phyloP scores from a whole-genome alignment of 2,797 vertebrate species.

The Chelon auratus region DNA sequence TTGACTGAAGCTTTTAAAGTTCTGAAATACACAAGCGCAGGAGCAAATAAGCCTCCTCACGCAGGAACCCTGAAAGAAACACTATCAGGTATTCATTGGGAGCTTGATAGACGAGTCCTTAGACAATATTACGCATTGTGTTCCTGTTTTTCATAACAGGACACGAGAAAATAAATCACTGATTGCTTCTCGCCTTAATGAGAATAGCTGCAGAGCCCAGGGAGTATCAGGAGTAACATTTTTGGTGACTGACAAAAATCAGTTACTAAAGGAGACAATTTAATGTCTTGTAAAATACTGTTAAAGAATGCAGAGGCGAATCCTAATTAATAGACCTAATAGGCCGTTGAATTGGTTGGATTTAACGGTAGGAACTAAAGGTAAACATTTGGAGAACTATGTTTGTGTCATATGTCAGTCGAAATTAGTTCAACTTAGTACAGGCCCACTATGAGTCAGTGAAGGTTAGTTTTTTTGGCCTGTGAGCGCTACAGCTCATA shows the following conservation, averaged over 20 bases:
- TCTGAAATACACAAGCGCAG: constrained; percentile 35
- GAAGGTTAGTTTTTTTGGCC: too few relatives aligned
- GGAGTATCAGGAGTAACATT: constrained; percentile 16
- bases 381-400: too few relatives aligned
- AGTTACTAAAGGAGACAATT: constrained; percentile 1
- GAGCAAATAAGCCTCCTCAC: constrained; percentile 10
- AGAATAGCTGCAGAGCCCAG: constrained; percentile 18
- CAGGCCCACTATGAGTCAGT: too few relatives aligned
- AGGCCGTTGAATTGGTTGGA: too few relatives aligned
- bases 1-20: constrained; percentile 46
- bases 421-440: too few relatives aligned
- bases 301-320: neutral
- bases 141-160: neutral
- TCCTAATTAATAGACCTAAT: too few relatives aligned
- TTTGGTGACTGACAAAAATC: constrained; percentile 9
- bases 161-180: neutral
- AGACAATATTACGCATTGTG: neutral
- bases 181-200: constrained; percentile 8
- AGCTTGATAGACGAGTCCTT: constrained; percentile 17
- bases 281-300: constrained; percentile 4
- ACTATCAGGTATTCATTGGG: constrained; percentile 14
- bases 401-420: too few relatives aligned
- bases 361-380: too few relatives aligned
- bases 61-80: constrained; percentile 8
- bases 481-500: too few relatives aligned